Evolutionary conservation across 2,888 invertebrate genomes (phyloP).

Genomic region (Eupithecia subfuscata): DNA sequence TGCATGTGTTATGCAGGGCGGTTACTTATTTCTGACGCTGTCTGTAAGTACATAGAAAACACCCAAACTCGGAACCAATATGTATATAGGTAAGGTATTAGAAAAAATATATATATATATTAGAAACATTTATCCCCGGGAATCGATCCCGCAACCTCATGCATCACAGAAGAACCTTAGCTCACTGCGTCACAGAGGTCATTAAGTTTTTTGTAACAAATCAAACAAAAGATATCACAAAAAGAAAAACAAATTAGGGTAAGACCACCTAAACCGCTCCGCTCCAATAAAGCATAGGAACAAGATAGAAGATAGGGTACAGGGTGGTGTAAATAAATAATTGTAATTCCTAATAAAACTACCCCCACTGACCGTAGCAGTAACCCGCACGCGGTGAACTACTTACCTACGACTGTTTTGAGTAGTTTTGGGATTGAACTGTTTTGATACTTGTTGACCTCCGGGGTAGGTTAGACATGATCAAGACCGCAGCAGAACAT

Average conservation of each 20-base stretch:
- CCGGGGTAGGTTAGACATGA: neutral
- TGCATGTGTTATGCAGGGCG: no score
- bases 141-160: neutral
- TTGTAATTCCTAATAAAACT: constrained; percentile 81
- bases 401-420: constrained; percentile 19
- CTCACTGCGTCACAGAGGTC: neutral
- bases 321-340: constrained; percentile 74
- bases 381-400: constrained; percentile 68
- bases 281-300: constrained; percentile 24
- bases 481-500: no score
- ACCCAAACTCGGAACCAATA: no score
- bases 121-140: neutral
- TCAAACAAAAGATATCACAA: neutral
- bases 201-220: neutral
- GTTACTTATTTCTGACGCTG: no score
- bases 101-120: no score
- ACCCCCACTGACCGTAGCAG: constrained; percentile 61
- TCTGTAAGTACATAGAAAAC: no score
- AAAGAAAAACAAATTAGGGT: neutral
- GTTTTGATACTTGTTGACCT: constrained; percentile 59
- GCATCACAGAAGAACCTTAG: neutral
- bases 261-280: constrained; percentile 17
- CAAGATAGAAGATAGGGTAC: constrained; percentile 28
- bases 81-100: no score
- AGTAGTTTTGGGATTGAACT: constrained; percentile 50